Percentiles rank a stretch among this genome's conserved stretches.
Conservation (phyloP, 2,113 vertebrate species). For the Alces alces region DNA sequence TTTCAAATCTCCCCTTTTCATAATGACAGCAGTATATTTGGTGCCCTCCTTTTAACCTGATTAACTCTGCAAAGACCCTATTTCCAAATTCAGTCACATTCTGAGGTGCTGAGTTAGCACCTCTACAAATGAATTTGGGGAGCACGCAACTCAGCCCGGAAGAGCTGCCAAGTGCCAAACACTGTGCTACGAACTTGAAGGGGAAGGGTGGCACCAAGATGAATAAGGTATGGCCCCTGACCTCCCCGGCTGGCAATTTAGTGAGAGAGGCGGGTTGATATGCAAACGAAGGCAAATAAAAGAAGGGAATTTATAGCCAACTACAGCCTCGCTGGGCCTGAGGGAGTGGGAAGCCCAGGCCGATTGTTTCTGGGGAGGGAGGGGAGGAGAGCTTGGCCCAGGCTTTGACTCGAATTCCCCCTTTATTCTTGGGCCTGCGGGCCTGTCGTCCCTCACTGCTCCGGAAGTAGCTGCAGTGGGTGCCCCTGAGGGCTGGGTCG, state of each 20-base stretch:
- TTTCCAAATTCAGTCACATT: not conserved
- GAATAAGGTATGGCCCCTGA: not conserved
- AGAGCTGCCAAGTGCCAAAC: not conserved
- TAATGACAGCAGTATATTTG: not conserved
- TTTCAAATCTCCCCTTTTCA: not conserved
- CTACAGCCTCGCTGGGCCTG: not conserved
- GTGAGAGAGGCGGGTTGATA: not conserved
- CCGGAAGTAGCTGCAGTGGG: not conserved
- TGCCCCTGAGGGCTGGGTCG: not conserved
- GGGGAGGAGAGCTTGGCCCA: fast-evolving
- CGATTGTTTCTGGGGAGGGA: not conserved
- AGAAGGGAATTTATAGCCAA: not conserved
- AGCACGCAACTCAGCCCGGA: not conserved
- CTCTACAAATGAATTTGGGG: not conserved
- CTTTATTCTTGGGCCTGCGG: not conserved
- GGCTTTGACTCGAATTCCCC: not conserved
- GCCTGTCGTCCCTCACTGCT: not conserved
- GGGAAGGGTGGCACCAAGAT: not conserved
- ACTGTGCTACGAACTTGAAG: not conserved
- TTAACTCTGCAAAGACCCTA: not conserved
- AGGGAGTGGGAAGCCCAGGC: not conserved
- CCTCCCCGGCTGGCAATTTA: not conserved
- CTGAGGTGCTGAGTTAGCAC: not conserved
- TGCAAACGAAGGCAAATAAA: not conserved
- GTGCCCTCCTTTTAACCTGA: not conserved